phyloP scores from a whole-genome alignment of 2,888 invertebrate genomes.

The Lasioglossum leucozonium region DNA sequence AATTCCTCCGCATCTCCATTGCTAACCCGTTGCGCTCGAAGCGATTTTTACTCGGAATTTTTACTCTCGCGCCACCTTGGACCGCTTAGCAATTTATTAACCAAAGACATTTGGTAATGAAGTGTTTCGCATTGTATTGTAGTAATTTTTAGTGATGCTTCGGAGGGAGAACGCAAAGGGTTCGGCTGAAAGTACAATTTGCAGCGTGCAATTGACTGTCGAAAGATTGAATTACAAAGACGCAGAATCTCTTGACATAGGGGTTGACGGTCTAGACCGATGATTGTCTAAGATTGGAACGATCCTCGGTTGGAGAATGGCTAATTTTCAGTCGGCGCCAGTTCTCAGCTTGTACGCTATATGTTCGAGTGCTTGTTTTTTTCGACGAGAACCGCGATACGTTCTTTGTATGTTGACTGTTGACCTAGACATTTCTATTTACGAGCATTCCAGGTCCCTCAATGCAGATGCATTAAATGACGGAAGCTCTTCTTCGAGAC shows the following conservation, averaged over 20 bases:
- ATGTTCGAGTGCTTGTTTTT: not conserved
- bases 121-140: too few relatives aligned
- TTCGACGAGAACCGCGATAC: slow-evolving; percentile 8
- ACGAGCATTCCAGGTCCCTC: slow-evolving; percentile 17
- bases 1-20: not conserved
- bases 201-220: not conserved
- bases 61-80: too few relatives aligned
- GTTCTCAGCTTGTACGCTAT: not conserved
- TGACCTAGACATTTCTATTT: slow-evolving; percentile 64
- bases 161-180: too few relatives aligned
- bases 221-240: not conserved
- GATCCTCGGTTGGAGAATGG: not conserved
- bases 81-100: too few relatives aligned
- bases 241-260: not conserved
- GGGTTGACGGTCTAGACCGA: not conserved
- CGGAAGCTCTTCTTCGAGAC: slow-evolving; percentile 51
- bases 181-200: too few relatives aligned
- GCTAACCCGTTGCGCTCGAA: not conserved
- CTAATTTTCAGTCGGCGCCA: not conserved
- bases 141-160: too few relatives aligned
- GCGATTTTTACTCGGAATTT: too few relatives aligned
- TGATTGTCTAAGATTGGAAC: not conserved
- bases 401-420: slow-evolving; percentile 51
- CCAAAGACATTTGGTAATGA: too few relatives aligned
- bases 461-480: slow-evolving; percentile 46